These are phyloP conservation scores for Origma solitaria DNA, from an alignment of 2,113 vertebrate genomes.

Conservation along the genomic window DNA sequence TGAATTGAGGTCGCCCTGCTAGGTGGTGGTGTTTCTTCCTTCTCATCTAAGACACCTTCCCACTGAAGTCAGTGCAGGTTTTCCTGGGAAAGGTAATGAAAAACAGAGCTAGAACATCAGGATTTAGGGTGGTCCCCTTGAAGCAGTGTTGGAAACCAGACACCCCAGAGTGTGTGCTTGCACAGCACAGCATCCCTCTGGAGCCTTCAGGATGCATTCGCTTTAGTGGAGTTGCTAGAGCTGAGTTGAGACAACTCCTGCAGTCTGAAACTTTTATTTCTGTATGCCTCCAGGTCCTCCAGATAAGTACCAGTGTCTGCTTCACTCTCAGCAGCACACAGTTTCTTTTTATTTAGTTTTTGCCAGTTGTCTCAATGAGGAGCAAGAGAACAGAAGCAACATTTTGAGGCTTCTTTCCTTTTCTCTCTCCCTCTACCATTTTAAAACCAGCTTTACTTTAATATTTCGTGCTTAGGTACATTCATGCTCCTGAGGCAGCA, in stretches of 20 bases:
- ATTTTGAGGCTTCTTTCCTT: slow-evolving; percentile 41
- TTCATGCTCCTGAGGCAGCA: slow-evolving; percentile 45
- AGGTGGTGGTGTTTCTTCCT: neutral
- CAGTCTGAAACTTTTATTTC: neutral
- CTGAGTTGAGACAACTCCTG: neutral
- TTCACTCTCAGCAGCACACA: neutral
- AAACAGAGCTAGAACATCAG: neutral
- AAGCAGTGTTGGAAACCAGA: neutral
- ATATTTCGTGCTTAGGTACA: slow-evolving; percentile 5
- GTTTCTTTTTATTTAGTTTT: neutral
- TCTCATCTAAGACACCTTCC: neutral
- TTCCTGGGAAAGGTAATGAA: neutral
- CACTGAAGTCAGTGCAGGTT: neutral
- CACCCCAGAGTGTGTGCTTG: neutral
- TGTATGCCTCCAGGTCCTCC: neutral
- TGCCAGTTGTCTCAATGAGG: neutral
- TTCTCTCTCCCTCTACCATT: neutral
- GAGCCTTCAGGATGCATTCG: neutral
- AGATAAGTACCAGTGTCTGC: neutral
- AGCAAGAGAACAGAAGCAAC: neutral
- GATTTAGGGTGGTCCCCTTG: neutral
- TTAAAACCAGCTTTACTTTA: slow-evolving; percentile 58
- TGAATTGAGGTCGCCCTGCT: neutral
- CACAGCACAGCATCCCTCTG: neutral
- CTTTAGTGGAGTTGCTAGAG: neutral